A percentile compares a stretch with the other conserved stretches of the same genome.
These are phyloP conservation scores for Enteromius afrohamiltoni DNA, from an alignment of 2,797 vertebrate genomes.

Conservation along the genomic window DNA sequence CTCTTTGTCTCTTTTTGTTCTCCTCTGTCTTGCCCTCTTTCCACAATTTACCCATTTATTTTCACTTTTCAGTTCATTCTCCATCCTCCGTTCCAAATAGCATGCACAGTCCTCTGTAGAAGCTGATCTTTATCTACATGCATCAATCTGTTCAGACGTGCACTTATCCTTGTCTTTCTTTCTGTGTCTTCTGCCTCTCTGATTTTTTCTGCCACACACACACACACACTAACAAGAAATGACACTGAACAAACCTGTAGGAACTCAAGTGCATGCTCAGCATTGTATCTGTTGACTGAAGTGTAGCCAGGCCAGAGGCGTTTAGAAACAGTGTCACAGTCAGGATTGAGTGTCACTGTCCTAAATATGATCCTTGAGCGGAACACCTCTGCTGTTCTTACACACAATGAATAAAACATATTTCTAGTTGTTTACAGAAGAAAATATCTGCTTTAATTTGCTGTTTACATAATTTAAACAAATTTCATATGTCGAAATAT, in stretches of 20 bases:
- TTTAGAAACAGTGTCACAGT: slow-evolving; percentile 55
- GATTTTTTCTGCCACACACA: slow-evolving; percentile 38
- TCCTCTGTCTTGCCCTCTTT: slow-evolving; percentile 3
- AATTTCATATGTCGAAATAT: neutral
- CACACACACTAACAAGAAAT: slow-evolving; percentile 31
- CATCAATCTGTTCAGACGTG: slow-evolving; percentile 53
- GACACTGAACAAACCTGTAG: slow-evolving; percentile 25
- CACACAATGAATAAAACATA: neutral
- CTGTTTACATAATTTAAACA: neutral
- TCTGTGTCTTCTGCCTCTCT: slow-evolving; percentile 53
- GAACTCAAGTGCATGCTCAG: slow-evolving; percentile 34
- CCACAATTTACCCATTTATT: slow-evolving; percentile 23
- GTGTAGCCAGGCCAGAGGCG: slow-evolving; percentile 37
- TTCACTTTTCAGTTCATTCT: neutral
- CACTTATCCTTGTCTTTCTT: slow-evolving; percentile 43
- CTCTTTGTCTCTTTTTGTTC: slow-evolving; percentile 18
- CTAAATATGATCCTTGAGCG: slow-evolving; percentile 13
- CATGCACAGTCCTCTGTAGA: slow-evolving; percentile 24
- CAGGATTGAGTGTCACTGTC: slow-evolving; percentile 27
- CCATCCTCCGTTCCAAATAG: slow-evolving; percentile 14
- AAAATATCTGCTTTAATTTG: neutral
- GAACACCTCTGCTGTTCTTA: slow-evolving; percentile 21
- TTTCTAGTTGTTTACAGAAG: neutral
- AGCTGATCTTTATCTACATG: slow-evolving; percentile 38
- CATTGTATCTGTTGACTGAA: slow-evolving; percentile 27